Conservation (phyloP, 2,113 vertebrate genomes). For the Tachuris rubrigastra region DNA sequence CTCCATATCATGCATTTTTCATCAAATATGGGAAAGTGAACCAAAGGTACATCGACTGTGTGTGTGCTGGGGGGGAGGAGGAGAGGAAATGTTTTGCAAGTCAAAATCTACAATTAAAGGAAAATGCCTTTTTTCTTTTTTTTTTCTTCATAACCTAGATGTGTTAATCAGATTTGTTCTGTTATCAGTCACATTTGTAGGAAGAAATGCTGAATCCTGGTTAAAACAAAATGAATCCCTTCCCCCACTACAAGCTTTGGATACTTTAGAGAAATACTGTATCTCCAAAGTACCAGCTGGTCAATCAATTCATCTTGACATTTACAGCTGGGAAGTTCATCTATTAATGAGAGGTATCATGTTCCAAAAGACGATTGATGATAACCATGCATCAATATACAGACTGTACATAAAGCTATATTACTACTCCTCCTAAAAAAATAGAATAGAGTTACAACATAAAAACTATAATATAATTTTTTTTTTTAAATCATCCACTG, state of each 20-base stretch:
- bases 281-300: slow-evolving; percentile 54
- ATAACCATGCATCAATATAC: background rate
- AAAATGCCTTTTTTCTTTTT: background rate
- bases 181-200: background rate
- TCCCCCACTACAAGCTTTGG: background rate
- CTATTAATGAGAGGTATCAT: slow-evolving; percentile 45
- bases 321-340: slow-evolving; percentile 58
- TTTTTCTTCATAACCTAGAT: background rate
- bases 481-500: background rate
- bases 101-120: background rate
- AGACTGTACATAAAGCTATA: background rate
- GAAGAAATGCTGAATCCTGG: background rate
- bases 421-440: background rate
- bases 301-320: slow-evolving; percentile 63
- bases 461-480: background rate
- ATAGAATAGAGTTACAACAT: background rate
- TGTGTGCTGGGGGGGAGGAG: background rate
- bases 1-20: background rate
- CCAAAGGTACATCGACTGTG: background rate
- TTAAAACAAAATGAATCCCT: background rate
- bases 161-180: background rate
- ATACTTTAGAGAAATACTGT: slow-evolving; percentile 37
- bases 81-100: background rate
- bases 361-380: slow-evolving; percentile 38
- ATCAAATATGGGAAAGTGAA: background rate